Base-by-base conservation (phyloP, 2,113 vertebrate genomes). In the Eulemur macaco region DNA sequence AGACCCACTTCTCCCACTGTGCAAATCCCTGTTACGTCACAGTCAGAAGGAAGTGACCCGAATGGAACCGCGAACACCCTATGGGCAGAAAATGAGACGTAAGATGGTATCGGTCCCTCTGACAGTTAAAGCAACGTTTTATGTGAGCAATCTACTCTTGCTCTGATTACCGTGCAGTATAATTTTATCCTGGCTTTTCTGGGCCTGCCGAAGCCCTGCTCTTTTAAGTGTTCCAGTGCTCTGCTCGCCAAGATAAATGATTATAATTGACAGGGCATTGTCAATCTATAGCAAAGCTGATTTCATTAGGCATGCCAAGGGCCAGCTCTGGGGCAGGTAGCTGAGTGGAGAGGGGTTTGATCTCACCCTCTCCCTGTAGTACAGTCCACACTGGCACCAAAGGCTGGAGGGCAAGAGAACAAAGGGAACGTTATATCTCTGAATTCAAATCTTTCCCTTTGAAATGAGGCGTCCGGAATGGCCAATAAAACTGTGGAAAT, bases 331-430 rank as follows among this genome's bases (percentile, higher is more conserved):
- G 99, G 99, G 99, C 99, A 99, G 99, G 99, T 99, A 99, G 98
- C 98, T 93, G 98, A 98, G 98, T 98, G 92, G 98, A 98, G 98
- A 96, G 92, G 98, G 97, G 98, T 99, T 99, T 99, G 98, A 99
- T 99, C 99, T 99, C 98, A 98, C 98, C 98, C 97, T 98, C 98
- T 99, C 99, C 99, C 99, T 95, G 84, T 98, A 99, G 99, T 98
- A 98, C 98, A 68, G 97, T 99, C 99, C 99, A 98, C 99, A 98
- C 98, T 99, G 99, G 99, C 99, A 99, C 99, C 97, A 97, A 99
- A 99, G 99, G 99, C 99, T 99, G 99, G 99, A 99, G 99, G 99
- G 99, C 99, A 99, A 97, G 98, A 98, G 99, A 99, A 99, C 99
- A 99, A 99, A 99, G 99, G 98, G 98, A 99, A 98, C 98, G 98